Percentiles rank a stretch among this genome's conserved stretches.
Evolutionary conservation across 2,797 vertebrate genomes (phyloP).

Genomic region (Enoplosus armatus): DNA sequence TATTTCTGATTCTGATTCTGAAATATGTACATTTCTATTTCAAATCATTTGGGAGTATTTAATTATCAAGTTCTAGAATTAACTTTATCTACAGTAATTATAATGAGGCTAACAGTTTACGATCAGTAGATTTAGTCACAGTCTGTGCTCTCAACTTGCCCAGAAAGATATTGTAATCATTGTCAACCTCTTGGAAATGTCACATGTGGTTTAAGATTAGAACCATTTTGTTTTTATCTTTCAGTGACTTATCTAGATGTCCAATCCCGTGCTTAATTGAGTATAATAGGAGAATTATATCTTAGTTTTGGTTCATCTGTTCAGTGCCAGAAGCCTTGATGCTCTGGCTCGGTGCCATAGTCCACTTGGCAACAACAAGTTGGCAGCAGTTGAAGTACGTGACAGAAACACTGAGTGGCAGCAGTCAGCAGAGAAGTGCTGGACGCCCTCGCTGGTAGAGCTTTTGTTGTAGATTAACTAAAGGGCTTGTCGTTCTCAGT

Average conservation of each 20-base stretch:
- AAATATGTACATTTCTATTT: background rate
- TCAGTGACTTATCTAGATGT: slow-evolving; percentile 17
- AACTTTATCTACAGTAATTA: slow-evolving; percentile 20
- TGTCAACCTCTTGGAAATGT: slow-evolving; percentile 14
- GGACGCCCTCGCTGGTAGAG: slow-evolving; percentile 19
- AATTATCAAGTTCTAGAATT: slow-evolving; percentile 9
- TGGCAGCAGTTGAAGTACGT: slow-evolving; percentile 53
- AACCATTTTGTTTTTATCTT: slow-evolving; percentile 23
- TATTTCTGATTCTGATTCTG: too few relatives aligned
- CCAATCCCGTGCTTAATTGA: slow-evolving; percentile 26
- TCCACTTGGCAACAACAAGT: slow-evolving; percentile 61
- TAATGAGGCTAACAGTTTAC: background rate
- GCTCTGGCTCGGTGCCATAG: slow-evolving; percentile 65
- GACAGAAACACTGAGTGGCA: slow-evolving; percentile 58
- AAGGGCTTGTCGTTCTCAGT: slow-evolving; percentile 16
- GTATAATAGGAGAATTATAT: slow-evolving; percentile 40
- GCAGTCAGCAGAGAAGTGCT: slow-evolving; percentile 30
- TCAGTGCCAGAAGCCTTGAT: slow-evolving; percentile 36
- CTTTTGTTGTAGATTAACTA: slow-evolving; percentile 41
- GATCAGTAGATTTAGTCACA: slow-evolving; percentile 16
- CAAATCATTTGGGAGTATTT: background rate
- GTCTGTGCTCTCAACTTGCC: background rate
- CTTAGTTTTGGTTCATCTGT: slow-evolving; percentile 25
- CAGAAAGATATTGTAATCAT: background rate
- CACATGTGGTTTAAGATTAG: slow-evolving; percentile 20